Evolutionary conservation across 2,113 vertebrate species (phyloP), one percentile per base, ranked within the genome.

Genomic region (Leucopsar rothschildi): DNA sequence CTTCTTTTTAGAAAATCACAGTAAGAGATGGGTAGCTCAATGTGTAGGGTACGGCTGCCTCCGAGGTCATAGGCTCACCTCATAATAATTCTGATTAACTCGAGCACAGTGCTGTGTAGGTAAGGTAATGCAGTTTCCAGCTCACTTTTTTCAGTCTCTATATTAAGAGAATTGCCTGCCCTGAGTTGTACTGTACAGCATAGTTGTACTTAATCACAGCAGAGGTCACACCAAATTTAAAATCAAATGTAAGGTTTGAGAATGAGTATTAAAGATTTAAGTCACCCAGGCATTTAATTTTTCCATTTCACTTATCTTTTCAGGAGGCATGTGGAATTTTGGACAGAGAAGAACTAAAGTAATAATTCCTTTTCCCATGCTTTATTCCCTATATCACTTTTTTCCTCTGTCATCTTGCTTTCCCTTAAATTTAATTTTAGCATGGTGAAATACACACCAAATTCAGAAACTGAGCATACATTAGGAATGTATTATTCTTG

Each of bases 101-200:
- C 0, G 0, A 21, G 22, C 10, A 11, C 15, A 49, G 19, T 7
- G 3, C 23, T 35, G 6, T 28, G 29, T 12, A 61, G 55, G 42
- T 24, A 76, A 59, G 27, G 23, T 44, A 24, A 31, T 18, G 4
- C 27, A 69, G 40, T 33, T 63, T 42, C 47, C 39, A 71, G 25
- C 7, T 49, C 44, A 19, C 25, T 39, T 21, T 18, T 33, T 52
- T 19, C n/a, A 40, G 59, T 28, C n/a, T 80, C 31, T 65, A 28
- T 45, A 15, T 45, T 9, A 33, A 21, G 25, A 27, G 22, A 35
- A 10, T n/a, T 65, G 44, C 35, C 35, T 86, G 24, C 59, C 33
- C n/a, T 47, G 44, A 53, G 4, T 39, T 68, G 13, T 33, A 12
- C 56, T 42, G 9, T 33, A 19, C 31, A 29, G 20, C 3, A 3